Evolutionary conservation across 2,113 vertebrate species (phyloP).

Genomic region (Cynocephalus volans): DNA sequence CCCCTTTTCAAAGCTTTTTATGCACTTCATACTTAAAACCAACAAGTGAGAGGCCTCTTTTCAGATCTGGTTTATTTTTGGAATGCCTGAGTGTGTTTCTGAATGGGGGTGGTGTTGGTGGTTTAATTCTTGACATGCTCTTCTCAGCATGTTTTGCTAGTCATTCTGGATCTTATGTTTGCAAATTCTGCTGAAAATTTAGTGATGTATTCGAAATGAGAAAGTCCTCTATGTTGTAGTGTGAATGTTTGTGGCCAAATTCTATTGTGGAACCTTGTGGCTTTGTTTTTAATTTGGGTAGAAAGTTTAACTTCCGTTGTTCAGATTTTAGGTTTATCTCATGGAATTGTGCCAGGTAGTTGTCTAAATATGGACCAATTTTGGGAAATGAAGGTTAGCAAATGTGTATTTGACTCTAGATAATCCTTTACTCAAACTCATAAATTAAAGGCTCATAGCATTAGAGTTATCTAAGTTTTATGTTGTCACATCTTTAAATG

Average conservation of each 20-base stretch:
- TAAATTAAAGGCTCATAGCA: conserved; percentile 70
- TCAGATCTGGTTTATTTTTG: conserved; percentile 82
- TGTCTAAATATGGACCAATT: conserved; percentile 75
- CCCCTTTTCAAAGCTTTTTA: conserved; percentile 79
- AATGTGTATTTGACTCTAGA: conserved; percentile 73
- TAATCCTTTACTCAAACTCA: conserved; percentile 72
- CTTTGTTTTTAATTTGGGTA: conserved; percentile 76
- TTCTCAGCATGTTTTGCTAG: conserved; percentile 85
- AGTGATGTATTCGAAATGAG: conserved; percentile 83
- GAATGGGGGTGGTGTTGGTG: background rate
- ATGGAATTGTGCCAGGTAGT: conserved; percentile 71
- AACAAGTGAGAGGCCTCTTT: conserved; percentile 79
- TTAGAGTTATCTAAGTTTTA: conserved; percentile 76
- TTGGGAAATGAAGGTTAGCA: conserved; percentile 71
- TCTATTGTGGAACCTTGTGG: conserved; percentile 82
- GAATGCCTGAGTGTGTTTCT: conserved; percentile 80
- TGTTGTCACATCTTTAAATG: conserved; percentile 72
- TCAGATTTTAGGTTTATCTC: conserved; percentile 75
- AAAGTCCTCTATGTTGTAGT: conserved; percentile 81
- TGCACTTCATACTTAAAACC: conserved; percentile 78
- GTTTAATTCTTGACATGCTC: conserved; percentile 77
- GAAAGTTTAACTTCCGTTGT: conserved; percentile 75
- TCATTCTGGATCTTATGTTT: conserved; percentile 87
- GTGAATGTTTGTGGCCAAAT: conserved; percentile 85
- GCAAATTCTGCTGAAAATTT: conserved; percentile 88